These are phyloP conservation scores for Microplitis demolitor DNA, from an alignment of 1,140 invertebrate species.

Conservation along the genomic window DNA sequence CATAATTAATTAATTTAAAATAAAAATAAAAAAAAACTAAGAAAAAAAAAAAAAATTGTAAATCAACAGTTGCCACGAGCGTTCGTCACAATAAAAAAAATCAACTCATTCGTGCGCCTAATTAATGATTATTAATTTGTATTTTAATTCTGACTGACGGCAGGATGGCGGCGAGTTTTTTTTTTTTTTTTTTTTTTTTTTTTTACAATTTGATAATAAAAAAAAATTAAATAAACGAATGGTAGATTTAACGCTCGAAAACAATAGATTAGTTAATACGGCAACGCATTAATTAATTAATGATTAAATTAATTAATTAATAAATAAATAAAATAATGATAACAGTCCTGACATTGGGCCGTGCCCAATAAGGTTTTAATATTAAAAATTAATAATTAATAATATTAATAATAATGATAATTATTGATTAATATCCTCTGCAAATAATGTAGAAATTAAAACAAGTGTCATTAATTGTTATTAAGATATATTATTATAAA, in stretches of 20 bases:
- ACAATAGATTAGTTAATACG: too few relatives aligned
- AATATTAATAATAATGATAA: too few relatives aligned
- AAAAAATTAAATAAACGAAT: too few relatives aligned
- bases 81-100: conserved; percentile 1
- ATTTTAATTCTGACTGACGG: too few relatives aligned
- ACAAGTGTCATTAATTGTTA: conserved; percentile 59
- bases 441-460: conserved; percentile 53
- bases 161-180: too few relatives aligned
- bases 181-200: too few relatives aligned
- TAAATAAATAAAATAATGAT: conserved; percentile 28
- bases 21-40: conserved; percentile 1
- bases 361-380: conserved; percentile 44
- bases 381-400: conserved; percentile 29
- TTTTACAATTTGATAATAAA: too few relatives aligned
- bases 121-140: too few relatives aligned
- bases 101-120: conserved; percentile 9
- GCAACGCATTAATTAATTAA: too few relatives aligned
- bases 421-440: conserved; percentile 38
- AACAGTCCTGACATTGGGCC: conserved; percentile 39
- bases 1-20: too few relatives aligned
- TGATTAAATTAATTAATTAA: conserved; percentile 19
- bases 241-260: too few relatives aligned
- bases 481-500: conserved; percentile 50
- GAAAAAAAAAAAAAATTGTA: conserved; percentile 25
- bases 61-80: conserved; percentile 15